Evolutionary conservation across 1,140 invertebrate genomes (phyloP), one percentile per base, ranked within the genome.

Genomic region (Diabrotica undecimpunctata): DNA sequence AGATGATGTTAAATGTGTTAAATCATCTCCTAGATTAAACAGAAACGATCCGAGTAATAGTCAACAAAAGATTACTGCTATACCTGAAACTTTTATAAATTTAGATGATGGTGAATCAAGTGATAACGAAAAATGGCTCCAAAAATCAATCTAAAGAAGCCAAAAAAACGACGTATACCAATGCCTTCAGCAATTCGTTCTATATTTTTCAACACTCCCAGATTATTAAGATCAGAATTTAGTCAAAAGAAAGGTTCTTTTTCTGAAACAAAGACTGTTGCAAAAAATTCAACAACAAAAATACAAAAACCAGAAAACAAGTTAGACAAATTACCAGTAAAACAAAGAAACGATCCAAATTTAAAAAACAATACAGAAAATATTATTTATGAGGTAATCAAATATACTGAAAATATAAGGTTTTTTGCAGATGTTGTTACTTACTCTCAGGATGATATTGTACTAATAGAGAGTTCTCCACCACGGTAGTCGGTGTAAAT

Each of bases 161-260:
- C 61, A 1, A 62, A 41, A 62, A 52, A 38, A 38, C 54, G 61
- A 54, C 51, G 53, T n/a, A 62, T 9, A 38, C 12, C 38, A n/a
- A 62, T 62, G 52, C 51, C 51, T 25, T n/a, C 61, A 37, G 51
- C 61, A 39, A 62, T 62, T 37, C 61, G 51, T 5, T 54, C 61
- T 9, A 54, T 62, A 35, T 62, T 62, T 10, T 62, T 62, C 51
- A 62, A 62, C n/a, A 54, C 61, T 13, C 61, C 61, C 2, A 62
- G 51, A 50, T 38, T 62, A n/a, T 36, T 62, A n/a, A 62, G 61
- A 62, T 54, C 51, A 8, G 61, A 62, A 37, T 6, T 62, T 6
- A 51, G 12, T 7, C 61, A 62, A 13, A 62, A 62, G 54, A 60
- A 60, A 50, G 12, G 36, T 14, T 13, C 13, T 46, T 11, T 7